Base-by-base conservation (phyloP, 2,797 vertebrate genomes). In the Apogon hyalosoma region DNA sequence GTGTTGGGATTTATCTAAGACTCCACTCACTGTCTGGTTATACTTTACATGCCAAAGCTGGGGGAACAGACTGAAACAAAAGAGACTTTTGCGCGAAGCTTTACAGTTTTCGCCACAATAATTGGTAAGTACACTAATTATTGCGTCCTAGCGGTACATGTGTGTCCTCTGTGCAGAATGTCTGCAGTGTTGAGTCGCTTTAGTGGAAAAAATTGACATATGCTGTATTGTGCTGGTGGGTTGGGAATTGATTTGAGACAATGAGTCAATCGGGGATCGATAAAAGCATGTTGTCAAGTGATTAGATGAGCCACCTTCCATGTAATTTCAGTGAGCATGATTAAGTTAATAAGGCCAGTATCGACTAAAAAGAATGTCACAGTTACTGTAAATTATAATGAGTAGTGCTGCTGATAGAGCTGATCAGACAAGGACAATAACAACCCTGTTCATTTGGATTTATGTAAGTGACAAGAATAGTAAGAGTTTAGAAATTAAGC, bases 41-140 rank as follows among this genome's bases (percentile, higher is more conserved):
- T 41, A 67, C 36, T 52, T 79, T 87, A 88, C 86, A 91, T 90
- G 84, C 92, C 90, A 89, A 92, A 92, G 67, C 92, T 94, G 92
- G 92, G 92, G 89, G 70, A 86, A 87, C 84, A 75, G 63, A 87
- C 64, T 53, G 82, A 67, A 72, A 79, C 80, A 40, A 80, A 72
- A 33, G 67, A 64, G 43, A 77, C 77, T 63, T 75, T 72, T 39
- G 59, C 84, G 89, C 89, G 90, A 86, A 87, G 86, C 90, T 88
- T 94, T 60, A 88, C 81, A 45, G 92, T 94, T 92, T 80, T 93
- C 87, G 92, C 91, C 80, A 93, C 89, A 51, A 82, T 94, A 51
- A 91, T 94, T 89, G 94, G 94, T 95, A 63, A 93, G 94, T 84
- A 31, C 7, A 28, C 14, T 38, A 7, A 24, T 42, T 19, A 6